Percentiles rank a stretch among this genome's conserved stretches.
Conservation (phyloP, 2,888 invertebrate genomes). For the Dryobotodes eremita region DNA sequence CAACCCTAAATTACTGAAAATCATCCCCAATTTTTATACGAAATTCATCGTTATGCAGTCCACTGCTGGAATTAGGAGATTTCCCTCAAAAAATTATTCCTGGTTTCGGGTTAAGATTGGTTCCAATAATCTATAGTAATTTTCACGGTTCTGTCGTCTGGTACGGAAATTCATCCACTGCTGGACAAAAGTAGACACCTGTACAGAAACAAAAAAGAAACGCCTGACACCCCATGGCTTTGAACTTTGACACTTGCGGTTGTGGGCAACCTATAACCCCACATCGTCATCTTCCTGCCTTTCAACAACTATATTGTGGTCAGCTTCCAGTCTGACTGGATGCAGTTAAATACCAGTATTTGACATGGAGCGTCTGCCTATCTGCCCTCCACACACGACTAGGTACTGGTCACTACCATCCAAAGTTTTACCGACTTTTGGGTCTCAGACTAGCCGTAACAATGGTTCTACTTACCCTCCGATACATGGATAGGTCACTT, state of each 20-base stretch:
- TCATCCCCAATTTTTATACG: constrained; percentile 9
- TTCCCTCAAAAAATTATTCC: not conserved
- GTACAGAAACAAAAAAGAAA: too few relatives aligned
- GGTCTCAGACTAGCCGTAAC: not conserved
- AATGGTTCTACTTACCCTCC: not conserved
- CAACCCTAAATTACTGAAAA: constrained; percentile 3
- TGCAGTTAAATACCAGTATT: not conserved
- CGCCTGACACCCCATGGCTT: too few relatives aligned
- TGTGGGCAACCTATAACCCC: too few relatives aligned
- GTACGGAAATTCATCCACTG: not conserved
- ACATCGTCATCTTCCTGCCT: too few relatives aligned
- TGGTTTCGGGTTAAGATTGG: not conserved
- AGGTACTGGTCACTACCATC: not conserved
- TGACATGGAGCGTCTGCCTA: too few relatives aligned
- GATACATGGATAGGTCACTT: not conserved
- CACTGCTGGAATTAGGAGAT: not conserved
- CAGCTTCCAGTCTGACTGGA: not conserved
- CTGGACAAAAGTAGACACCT: not conserved
- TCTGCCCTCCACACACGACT: not conserved
- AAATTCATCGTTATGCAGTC: not conserved
- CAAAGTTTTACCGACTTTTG: not conserved
- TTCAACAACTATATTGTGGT: not conserved
- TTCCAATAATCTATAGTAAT: not conserved
- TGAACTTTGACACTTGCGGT: not conserved
- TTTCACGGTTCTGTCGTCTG: not conserved